A percentile compares a stretch with the other conserved stretches of the same genome.
These are phyloP conservation scores for Exephanes ischioxanthus DNA, from an alignment of 2,888 invertebrate genomes.

Conservation along the genomic window DNA sequence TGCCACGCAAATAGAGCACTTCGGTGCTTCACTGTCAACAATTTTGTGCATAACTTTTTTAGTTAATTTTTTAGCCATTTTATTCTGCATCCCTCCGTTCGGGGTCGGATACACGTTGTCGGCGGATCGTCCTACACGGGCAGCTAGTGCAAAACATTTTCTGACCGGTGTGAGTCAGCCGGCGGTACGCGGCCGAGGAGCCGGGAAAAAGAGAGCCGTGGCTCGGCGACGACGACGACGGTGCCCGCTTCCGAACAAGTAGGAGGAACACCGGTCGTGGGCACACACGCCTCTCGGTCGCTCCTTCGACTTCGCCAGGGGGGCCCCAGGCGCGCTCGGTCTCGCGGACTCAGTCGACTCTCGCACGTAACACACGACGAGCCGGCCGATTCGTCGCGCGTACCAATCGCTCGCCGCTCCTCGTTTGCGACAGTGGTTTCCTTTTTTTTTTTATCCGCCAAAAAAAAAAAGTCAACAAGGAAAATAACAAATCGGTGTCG, in stretches of 20 bases:
- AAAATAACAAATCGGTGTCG: neutral
- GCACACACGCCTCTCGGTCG: slow-evolving; percentile 75
- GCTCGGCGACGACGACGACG: slow-evolving; percentile 58
- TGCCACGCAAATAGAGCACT: too few relatives aligned
- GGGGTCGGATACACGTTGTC: slow-evolving; percentile 41
- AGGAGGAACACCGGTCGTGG: slow-evolving; percentile 76
- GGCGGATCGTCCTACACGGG: slow-evolving; percentile 64
- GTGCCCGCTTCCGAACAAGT: slow-evolving; percentile 69
- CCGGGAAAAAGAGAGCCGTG: slow-evolving; percentile 10
- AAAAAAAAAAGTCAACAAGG: neutral
- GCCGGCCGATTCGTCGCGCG: slow-evolving; percentile 47
- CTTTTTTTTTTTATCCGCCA: neutral
- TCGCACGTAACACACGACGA: slow-evolving; percentile 63
- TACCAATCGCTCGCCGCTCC: neutral
- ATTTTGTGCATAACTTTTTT: too few relatives aligned
- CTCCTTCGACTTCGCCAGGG: slow-evolving; percentile 66
- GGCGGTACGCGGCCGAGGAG: slow-evolving; percentile 3
- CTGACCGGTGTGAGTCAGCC: slow-evolving; percentile 60
- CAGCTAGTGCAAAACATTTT: slow-evolving; percentile 14
- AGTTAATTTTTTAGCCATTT: neutral
- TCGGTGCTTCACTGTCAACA: too few relatives aligned
- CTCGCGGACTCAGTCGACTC: slow-evolving; percentile 67
- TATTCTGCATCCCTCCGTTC: slow-evolving; percentile 38
- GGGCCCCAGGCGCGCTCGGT: slow-evolving; percentile 49
- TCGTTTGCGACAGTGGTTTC: neutral